A percentile compares a stretch with the other conserved stretches of the same genome.
Evolutionary conservation across 2,113 vertebrate genomes (phyloP).

Genomic region (Calypte anna): DNA sequence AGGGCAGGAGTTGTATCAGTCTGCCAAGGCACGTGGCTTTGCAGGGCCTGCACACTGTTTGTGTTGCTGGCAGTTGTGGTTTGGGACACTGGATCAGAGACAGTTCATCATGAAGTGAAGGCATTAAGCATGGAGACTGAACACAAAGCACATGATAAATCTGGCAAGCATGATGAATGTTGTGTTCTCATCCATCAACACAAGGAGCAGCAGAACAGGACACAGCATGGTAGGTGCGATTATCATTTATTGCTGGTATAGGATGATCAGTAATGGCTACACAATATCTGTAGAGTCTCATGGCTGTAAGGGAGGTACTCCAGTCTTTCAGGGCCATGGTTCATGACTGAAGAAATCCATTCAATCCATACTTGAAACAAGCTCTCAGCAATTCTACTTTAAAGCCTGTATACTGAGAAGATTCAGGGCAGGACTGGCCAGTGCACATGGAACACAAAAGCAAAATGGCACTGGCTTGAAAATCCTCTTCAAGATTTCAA

Average conservation of each 20-base stretch:
- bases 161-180: not conserved
- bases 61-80: not conserved
- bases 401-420: not conserved
- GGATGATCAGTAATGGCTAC: not conserved
- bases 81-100: not conserved
- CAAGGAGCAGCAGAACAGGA: not conserved
- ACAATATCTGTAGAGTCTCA: not conserved
- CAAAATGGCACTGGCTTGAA: not conserved
- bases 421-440: not conserved
- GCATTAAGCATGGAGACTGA: not conserved
- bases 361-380: not conserved
- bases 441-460: not conserved
- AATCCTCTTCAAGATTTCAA: not conserved
- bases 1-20: not conserved
- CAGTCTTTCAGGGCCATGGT: not conserved
- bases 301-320: not conserved
- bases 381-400: not conserved
- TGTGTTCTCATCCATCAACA: not conserved
- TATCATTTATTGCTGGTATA: not conserved
- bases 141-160: not conserved
- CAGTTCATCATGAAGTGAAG: not conserved
- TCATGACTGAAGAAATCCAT: not conserved
- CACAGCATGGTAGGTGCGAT: slow-evolving; percentile 5
- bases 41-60: not conserved
- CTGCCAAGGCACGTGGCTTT: slow-evolving; percentile 27